Evolutionary conservation across 2,797 vertebrate genomes (phyloP).

Genomic region (Xenops minutus): DNA sequence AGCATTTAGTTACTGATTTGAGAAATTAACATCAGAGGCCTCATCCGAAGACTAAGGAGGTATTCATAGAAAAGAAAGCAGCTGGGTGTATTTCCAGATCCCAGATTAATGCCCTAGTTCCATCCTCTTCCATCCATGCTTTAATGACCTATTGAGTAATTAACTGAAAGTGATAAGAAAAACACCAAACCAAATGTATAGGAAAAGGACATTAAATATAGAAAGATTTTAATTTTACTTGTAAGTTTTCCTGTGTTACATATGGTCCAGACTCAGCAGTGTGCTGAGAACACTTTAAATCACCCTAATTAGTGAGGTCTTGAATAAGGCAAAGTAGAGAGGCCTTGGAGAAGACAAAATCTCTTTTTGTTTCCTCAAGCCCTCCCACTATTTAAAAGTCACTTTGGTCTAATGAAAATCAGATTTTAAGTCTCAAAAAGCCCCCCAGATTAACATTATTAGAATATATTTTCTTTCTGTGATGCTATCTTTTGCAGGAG

Average conservation of each 20-base stretch:
- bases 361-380: background rate
- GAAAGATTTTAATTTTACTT: background rate
- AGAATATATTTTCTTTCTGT: background rate
- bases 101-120: background rate
- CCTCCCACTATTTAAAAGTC: background rate
- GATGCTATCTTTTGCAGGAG: background rate
- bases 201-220: background rate
- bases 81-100: background rate
- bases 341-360: background rate
- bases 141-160: background rate
- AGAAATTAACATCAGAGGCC: background rate
- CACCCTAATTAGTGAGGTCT: background rate
- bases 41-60: background rate
- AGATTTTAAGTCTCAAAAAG: background rate
- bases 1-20: background rate
- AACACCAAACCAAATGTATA: rapidly evolving
- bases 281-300: background rate
- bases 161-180: background rate
- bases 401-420: background rate
- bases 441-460: background rate
- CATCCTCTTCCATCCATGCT: background rate
- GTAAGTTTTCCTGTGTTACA: background rate
- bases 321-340: background rate
- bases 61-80: background rate
- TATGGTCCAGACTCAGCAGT: background rate